Conservation (phyloP, 2,888 invertebrate species). For the Anaspis maculata region DNA sequence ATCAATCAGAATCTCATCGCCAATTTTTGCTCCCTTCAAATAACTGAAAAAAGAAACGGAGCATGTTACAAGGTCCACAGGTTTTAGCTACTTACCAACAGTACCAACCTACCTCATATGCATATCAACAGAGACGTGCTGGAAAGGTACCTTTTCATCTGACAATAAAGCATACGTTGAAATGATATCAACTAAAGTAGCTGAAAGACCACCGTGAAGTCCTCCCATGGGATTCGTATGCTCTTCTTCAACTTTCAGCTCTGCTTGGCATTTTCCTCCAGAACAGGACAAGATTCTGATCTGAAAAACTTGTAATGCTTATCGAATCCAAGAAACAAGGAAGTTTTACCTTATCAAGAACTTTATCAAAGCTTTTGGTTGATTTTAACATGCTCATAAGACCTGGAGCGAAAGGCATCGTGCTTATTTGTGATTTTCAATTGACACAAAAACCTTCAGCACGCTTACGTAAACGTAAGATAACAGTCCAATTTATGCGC, state of each 20-base stretch:
- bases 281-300: slow-evolving; percentile 44
- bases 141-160: slow-evolving; percentile 15
- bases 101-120: slow-evolving; percentile 8
- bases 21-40: slow-evolving; percentile 64
- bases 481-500: no score
- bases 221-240: slow-evolving; percentile 67
- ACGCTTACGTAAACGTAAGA: no score
- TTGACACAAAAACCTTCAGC: no score
- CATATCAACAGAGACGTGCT: slow-evolving; percentile 55
- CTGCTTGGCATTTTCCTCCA: slow-evolving; percentile 67
- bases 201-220: slow-evolving; percentile 80
- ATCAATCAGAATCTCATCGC: slow-evolving; percentile 72
- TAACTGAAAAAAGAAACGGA: slow-evolving; percentile 62
- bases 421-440: no score
- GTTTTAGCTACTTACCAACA: no score
- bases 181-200: slow-evolving; percentile 67
- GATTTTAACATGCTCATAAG: slow-evolving; percentile 3
- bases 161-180: slow-evolving; percentile 74
- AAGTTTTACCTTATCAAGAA: slow-evolving; percentile 10
- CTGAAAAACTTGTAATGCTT: no score
- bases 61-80: no score
- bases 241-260: slow-evolving; percentile 64
- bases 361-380: slow-evolving; percentile 9
- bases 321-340: no score
- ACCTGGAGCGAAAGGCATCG: background rate